These are phyloP conservation scores for Hemaris fuciformis DNA, from an alignment of 2,888 invertebrate species.

Conservation along the genomic window DNA sequence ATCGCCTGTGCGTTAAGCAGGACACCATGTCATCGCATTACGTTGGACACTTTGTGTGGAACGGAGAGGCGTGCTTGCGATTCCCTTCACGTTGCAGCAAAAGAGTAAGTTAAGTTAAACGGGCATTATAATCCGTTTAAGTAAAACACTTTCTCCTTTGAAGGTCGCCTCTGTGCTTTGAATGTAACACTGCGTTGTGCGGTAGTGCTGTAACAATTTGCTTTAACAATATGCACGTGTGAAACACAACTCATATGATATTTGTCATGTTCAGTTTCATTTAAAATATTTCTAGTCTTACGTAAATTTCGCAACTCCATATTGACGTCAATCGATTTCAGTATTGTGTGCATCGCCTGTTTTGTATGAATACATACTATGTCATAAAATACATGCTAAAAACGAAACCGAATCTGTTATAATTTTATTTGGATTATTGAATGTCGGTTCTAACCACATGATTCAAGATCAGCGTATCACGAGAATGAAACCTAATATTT, in stretches of 20 bases:
- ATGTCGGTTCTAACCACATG: neutral
- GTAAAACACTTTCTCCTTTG: conserved; percentile 68
- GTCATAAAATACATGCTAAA: too few species aligned
- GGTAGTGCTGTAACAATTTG: neutral
- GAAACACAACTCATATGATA: neutral
- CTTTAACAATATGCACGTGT: neutral
- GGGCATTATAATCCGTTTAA: conserved; percentile 53
- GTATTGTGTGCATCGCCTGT: too few species aligned
- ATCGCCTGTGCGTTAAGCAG: neutral
- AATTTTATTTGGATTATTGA: neutral
- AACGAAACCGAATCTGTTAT: neutral
- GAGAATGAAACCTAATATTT: neutral
- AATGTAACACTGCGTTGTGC: conserved; percentile 40
- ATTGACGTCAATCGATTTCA: neutral
- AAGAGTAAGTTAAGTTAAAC: conserved; percentile 27
- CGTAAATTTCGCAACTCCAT: neutral
- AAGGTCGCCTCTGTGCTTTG: conserved; percentile 62
- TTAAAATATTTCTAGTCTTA: neutral
- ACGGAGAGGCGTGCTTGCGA: conserved; percentile 18
- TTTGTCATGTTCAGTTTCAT: neutral
- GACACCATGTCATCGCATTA: neutral
- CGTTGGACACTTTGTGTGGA: neutral
- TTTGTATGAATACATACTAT: too few species aligned
- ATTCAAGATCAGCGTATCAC: neutral
- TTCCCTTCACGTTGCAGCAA: conserved; percentile 31